phyloP scores from a whole-genome alignment of 2,797 vertebrate genomes.

The Manis javanica region DNA sequence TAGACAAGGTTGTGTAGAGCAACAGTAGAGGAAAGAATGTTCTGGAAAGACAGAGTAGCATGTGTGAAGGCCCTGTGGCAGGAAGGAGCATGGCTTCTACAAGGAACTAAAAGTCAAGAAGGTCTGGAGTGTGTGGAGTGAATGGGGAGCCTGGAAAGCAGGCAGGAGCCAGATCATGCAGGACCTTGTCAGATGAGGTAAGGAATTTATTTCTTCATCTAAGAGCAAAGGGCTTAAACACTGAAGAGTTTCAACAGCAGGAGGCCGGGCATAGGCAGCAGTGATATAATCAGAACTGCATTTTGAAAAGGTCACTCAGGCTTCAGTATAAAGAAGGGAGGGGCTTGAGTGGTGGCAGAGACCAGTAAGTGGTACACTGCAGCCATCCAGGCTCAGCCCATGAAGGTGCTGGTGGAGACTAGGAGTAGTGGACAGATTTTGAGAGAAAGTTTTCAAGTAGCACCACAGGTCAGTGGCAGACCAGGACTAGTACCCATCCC shows the following conservation, averaged over 20 bases:
- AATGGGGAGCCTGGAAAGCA: not conserved
- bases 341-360: not conserved
- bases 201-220: conserved; percentile 53
- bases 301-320: conserved; percentile 70
- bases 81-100: not conserved
- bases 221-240: conserved; percentile 55
- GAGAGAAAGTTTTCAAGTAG: not conserved
- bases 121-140: not conserved
- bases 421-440: not conserved
- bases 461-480: not conserved
- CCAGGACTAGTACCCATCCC: not conserved
- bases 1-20: not conserved
- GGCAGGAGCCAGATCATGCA: not conserved
- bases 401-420: not conserved
- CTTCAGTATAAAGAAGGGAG: conserved; percentile 20
- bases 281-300: conserved; percentile 45
- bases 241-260: conserved; percentile 42
- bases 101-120: not conserved
- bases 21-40: not conserved
- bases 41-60: not conserved
- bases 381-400: not conserved
- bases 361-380: not conserved
- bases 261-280: not conserved
- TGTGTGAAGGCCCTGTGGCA: conserved; percentile 44
- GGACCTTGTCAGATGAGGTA: not conserved